phyloP scores from a whole-genome alignment of 2,113 vertebrate genomes.

The Typhlomys cinereus region DNA sequence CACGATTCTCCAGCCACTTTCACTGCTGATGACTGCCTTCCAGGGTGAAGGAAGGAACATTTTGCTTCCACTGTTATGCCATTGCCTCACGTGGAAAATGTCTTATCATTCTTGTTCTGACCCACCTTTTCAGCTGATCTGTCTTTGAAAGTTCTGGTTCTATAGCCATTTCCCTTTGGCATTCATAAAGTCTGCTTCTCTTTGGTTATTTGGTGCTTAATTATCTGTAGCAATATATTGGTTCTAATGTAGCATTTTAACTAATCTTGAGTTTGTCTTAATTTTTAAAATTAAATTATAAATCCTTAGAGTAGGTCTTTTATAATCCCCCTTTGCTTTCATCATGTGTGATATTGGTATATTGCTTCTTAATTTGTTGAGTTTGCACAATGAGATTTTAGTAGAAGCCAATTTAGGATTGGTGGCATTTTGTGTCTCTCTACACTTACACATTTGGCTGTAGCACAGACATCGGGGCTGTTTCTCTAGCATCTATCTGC shows the following conservation, averaged over 20 bases:
- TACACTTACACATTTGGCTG: not conserved
- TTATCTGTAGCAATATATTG: not conserved
- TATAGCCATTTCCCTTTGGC: not conserved
- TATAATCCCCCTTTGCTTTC: not conserved
- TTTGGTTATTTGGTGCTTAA: not conserved
- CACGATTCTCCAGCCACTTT: not conserved
- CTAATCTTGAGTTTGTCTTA: conserved; percentile 22
- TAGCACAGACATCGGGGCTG: not conserved
- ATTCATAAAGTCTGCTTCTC: not conserved
- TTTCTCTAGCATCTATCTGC: not conserved
- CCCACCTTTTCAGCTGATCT: not conserved
- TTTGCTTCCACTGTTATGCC: not conserved
- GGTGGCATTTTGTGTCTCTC: not conserved
- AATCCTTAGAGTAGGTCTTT: not conserved
- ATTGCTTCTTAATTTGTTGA: not conserved
- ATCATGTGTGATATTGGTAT: not conserved
- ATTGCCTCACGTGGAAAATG: not conserved
- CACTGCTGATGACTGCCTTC: not conserved
- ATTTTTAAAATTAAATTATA: not conserved
- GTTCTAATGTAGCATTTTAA: not conserved
- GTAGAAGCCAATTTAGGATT: not conserved
- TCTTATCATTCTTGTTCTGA: not conserved
- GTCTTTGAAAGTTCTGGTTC: conserved; percentile 18
- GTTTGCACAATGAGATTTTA: conserved; percentile 20
- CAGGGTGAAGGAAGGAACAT: not conserved